Evolutionary conservation across 2,888 invertebrate genomes (phyloP).

Genomic region (Zygothrica quintamaculata): DNA sequence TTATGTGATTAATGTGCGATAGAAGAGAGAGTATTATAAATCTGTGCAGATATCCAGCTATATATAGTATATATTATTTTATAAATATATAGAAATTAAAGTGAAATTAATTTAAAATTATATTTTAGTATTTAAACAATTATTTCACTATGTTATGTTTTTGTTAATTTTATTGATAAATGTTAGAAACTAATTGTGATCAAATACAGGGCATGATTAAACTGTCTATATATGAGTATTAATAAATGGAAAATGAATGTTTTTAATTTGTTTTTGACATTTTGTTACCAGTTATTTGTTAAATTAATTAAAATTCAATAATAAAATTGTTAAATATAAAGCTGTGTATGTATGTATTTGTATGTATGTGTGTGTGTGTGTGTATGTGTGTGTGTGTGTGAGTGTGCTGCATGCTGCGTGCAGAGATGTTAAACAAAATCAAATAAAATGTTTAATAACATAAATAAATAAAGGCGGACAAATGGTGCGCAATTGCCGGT

Average conservation of each 20-base stretch:
- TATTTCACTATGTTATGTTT: too few species aligned
- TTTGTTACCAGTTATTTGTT: slow-evolving; percentile 56
- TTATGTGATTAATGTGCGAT: too few species aligned
- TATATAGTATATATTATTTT: too few species aligned
- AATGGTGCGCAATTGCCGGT: slow-evolving; percentile 63
- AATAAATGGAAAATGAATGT: slow-evolving; percentile 14
- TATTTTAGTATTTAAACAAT: too few species aligned
- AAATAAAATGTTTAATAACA: slow-evolving; percentile 64
- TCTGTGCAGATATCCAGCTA: too few species aligned
- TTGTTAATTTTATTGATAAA: too few species aligned
- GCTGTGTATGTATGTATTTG: too few species aligned
- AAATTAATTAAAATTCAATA: slow-evolving; percentile 77
- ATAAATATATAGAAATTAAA: too few species aligned
- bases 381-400: too few species aligned
- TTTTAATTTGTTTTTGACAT: slow-evolving; percentile 38
- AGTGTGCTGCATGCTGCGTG: background rate
- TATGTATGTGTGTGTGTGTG: too few species aligned
- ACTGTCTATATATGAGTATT: slow-evolving; percentile 19
- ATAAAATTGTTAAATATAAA: slow-evolving; percentile 67
- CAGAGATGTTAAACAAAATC: slow-evolving; percentile 12
- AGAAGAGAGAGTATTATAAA: too few species aligned
- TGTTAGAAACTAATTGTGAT: slow-evolving; percentile 13
- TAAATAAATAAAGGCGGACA: slow-evolving; percentile 67
- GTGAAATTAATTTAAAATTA: too few species aligned
- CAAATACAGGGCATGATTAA: slow-evolving; percentile 7